These are phyloP conservation scores for Notocelia uddmanniana DNA, from an alignment of 2,888 invertebrate genomes.

Conservation along the genomic window DNA sequence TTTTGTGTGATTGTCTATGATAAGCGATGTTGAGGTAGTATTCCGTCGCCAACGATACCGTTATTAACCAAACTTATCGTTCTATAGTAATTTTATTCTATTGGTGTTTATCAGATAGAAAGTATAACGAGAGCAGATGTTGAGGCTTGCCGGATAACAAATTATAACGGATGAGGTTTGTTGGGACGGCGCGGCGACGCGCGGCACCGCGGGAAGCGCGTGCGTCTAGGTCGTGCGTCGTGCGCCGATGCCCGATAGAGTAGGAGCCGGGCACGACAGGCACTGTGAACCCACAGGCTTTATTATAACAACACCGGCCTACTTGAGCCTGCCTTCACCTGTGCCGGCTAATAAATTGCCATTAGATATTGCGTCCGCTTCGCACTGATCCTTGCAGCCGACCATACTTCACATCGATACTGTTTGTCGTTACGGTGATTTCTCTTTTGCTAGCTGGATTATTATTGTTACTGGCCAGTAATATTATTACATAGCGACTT, in stretches of 20 bases:
- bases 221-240: conserved; percentile 59
- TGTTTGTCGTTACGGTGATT: conserved; percentile 13
- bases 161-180: conserved; percentile 61
- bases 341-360: conserved; percentile 37
- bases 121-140: conserved; percentile 67
- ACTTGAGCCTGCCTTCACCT: conserved; percentile 40
- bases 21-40: conserved; percentile 38
- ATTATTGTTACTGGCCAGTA: conserved; percentile 16
- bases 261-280: conserved; percentile 73
- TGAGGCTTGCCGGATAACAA: conserved; percentile 63
- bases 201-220: conserved; percentile 51
- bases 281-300: conserved; percentile 45
- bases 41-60: conserved; percentile 38
- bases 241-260: conserved; percentile 77
- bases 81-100: conserved; percentile 65
- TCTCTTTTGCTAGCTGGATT: conserved; percentile 32
- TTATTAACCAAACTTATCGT: conserved; percentile 59
- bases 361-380: conserved; percentile 38
- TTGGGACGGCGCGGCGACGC: conserved; percentile 46
- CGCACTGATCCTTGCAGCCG: conserved; percentile 18
- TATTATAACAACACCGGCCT: conserved; percentile 39
- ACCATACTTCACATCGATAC: conserved; percentile 14
- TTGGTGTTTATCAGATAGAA: conserved; percentile 77
- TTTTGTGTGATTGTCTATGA: conserved; percentile 37
- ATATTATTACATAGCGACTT: conserved; percentile 58